Evolutionary conservation across 2,113 vertebrate species (phyloP), one percentile per base, ranked within the genome.

Genomic region (Nibea coibor): DNA sequence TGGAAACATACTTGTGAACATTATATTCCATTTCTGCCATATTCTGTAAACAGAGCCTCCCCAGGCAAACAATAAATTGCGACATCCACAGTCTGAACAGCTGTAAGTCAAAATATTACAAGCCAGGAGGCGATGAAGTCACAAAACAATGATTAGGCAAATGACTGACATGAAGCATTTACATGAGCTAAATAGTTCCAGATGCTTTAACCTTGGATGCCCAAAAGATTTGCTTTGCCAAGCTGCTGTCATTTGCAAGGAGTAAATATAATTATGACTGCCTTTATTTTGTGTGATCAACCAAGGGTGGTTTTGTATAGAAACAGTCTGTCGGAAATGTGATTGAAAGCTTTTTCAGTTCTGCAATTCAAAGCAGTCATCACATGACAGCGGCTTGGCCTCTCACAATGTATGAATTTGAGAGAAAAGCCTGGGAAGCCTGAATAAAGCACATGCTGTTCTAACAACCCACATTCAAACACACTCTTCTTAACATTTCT

Each of bases 161-260:
- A 77, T 67, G 48, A 69, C 16, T 22, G 28, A 82, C 75, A 75
- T 61, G 75, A 76, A 77, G 11, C 39, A 51, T 73, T 83, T 51
- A 20, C 72, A 31, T 70, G 61, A 65, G 20, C 57, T 83, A 88
- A 91, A 64, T 82, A n/a, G 69, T 88, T 86, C 81, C 87, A 88
- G 79, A 88, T 89, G 87, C 74, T 75, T 82, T 45, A 70, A 78
- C 47, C 53, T 58, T 67, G 62, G 82, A 81, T 81, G 65, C 66
- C 69, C 62, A 64, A 14, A 22, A 69, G 65, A 65, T 77, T 72
- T 39, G 35, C 35, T 48, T 12, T 53, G 75, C 81, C 75, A 86
- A 72, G 22, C 45, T 39, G 56, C 78, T 82, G 65, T 87, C 83
- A 84, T 82, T 78, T 80, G 28, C 82, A 86, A 57, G 35, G 66